These are phyloP conservation scores for Leptosomus discolor DNA, from an alignment of 2,113 vertebrate species.

Conservation along the genomic window DNA sequence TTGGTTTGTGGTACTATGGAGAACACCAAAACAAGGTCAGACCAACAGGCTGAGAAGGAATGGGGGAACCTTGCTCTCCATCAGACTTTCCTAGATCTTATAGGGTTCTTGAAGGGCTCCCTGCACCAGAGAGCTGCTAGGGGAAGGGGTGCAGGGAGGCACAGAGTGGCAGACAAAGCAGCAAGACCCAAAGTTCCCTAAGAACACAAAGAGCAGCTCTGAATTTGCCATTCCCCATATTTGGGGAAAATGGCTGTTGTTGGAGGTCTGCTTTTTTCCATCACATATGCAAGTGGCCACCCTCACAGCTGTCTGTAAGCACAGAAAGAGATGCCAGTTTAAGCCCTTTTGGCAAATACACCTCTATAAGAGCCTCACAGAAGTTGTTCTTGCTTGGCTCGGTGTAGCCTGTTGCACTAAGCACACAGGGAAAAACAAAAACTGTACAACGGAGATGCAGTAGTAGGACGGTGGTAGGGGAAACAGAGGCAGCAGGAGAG, in stretches of 20 bases:
- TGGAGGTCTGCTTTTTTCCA: accelerated
- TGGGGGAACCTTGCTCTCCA: not conserved
- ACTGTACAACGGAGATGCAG: not conserved
- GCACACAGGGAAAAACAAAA: not conserved
- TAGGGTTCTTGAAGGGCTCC: not conserved
- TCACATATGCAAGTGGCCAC: not conserved
- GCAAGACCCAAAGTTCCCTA: not conserved
- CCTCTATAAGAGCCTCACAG: not conserved
- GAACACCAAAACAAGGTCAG: not conserved
- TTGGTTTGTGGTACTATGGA: not conserved
- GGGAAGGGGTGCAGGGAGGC: not conserved
- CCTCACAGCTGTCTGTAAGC: not conserved
- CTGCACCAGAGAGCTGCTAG: not conserved
- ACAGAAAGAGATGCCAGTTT: not conserved
- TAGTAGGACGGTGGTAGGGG: not conserved
- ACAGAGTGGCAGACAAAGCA: not conserved
- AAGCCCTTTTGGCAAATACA: not conserved
- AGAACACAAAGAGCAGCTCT: not conserved
- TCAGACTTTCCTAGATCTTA: not conserved
- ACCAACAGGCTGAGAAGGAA: not conserved
- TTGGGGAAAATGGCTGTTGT: not conserved
- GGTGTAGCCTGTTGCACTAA: not conserved
- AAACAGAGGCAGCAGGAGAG: not conserved
- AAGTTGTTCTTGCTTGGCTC: not conserved
- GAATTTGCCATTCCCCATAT: not conserved